These are phyloP conservation scores for Agapostemon virescens DNA, from an alignment of 2,888 invertebrate genomes.

Conservation along the genomic window DNA sequence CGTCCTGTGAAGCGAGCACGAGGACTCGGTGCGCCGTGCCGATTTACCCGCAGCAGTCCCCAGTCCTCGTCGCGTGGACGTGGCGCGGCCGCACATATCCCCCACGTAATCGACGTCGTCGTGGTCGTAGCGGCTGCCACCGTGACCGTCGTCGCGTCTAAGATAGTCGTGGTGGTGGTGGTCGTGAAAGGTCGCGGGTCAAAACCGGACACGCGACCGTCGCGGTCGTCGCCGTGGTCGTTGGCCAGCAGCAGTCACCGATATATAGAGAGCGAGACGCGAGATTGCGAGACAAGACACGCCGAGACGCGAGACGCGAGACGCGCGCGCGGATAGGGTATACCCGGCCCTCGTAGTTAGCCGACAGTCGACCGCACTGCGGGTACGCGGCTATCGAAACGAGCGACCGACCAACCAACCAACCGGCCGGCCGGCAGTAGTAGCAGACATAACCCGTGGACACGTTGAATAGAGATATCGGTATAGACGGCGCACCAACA, in stretches of 20 bases:
- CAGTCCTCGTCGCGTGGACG: constrained; percentile 71
- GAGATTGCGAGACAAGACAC: not conserved
- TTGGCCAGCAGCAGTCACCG: constrained; percentile 45
- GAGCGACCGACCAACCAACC: constrained; percentile 36
- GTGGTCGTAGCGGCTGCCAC: constrained; percentile 49
- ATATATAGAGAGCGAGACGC: constrained; percentile 29
- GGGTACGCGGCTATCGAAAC: constrained; percentile 60
- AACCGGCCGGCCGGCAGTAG: constrained; percentile 60
- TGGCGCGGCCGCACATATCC: constrained; percentile 73
- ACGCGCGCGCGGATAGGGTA: constrained; percentile 49
- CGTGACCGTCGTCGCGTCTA: constrained; percentile 44
- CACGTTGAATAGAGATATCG: constrained; percentile 47
- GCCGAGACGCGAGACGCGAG: constrained; percentile 11
- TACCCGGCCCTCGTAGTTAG: constrained; percentile 70
- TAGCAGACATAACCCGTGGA: constrained; percentile 41
- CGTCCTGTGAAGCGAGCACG: constrained; percentile 67
- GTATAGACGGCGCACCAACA: constrained; percentile 63
- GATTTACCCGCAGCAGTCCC: constrained; percentile 72
- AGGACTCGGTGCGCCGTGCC: constrained; percentile 70
- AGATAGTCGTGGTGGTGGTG: constrained; percentile 48
- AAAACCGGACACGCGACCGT: constrained; percentile 37
- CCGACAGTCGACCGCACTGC: constrained; percentile 76
- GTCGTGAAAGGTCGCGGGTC: constrained; percentile 25
- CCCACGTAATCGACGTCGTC: constrained; percentile 67
- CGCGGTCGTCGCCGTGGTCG: constrained; percentile 43